Evolutionary conservation across 64 coral and sea anemone species (phyloP), one percentile per base, ranked within the genome.

Genomic region (Montipora sp.): DNA sequence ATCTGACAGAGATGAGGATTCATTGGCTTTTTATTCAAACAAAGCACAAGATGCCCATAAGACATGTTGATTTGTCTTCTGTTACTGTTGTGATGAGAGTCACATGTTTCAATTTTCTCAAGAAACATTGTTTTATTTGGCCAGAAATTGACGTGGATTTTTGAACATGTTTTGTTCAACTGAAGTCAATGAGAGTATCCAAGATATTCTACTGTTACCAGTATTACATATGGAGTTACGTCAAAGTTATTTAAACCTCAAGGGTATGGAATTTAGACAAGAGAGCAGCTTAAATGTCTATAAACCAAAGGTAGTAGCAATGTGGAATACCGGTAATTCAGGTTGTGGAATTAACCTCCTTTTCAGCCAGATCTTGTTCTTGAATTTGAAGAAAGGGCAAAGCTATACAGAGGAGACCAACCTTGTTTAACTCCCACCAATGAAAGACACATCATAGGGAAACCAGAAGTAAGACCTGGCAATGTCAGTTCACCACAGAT

Each of bases 321-420:
- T 66, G 16, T 18, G 36, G 36, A 36, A 36, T 66, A 23, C 23
- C 23, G 23, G 23, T 23, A 14, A 66, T 13, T 66, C 61, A 66
- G 11, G 21, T 71, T 71, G 12, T 15, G 4, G 18, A 71, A 5
- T 20, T 21, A 5, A 71, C 75, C 23, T 88, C 47, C 27, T 70
- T 58, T 47, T 81, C 46, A 93, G 92, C 67, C 85, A 89, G 85
- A 93, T 65, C 18, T 93, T 46, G 49, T 93, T 53, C 47, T 82
- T 24, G 49, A 55, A 49, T 93, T 93, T 48, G 48, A 93, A 58
- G 24, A 23, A 8, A 83, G 59, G 60, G 68, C 77, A 18, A 50
- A 74, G 20, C 10, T 36, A 4, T 23, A 48, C 9, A 22, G 13
- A 75, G 20, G 50, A 23, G 67, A 74, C 47, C 65, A 58, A 51